Evolutionary conservation across 2,888 invertebrate species (phyloP).

Genomic region (Tethea ocularis): DNA sequence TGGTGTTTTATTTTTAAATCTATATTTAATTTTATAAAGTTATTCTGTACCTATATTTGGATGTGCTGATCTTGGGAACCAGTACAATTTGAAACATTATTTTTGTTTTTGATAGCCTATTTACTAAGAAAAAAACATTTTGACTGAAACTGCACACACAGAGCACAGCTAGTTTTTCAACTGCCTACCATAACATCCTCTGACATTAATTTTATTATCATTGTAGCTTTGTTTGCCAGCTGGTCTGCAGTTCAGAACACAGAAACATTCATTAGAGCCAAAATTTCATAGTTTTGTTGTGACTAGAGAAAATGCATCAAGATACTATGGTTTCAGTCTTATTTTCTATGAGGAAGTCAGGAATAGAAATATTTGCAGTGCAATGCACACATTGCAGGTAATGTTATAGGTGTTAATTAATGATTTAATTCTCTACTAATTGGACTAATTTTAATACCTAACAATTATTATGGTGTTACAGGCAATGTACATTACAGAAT

Average conservation of each 20-base stretch:
- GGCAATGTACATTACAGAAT: constrained; percentile 95
- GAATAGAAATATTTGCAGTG: constrained; percentile 95
- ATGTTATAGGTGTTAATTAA: constrained; percentile 18
- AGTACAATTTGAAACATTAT: no score
- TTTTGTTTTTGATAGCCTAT: no score
- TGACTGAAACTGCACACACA: no score
- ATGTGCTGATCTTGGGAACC: no score
- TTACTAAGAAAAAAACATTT: no score
- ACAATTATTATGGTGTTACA: constrained; percentile 57
- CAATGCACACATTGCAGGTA: constrained; percentile 97
- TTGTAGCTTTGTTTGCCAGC: constrained; percentile 96
- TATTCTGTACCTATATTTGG: background rate
- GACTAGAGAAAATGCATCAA: constrained; percentile 97
- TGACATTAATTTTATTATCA: constrained; percentile 12
- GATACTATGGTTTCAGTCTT: constrained; percentile 96
- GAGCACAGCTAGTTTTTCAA: no score
- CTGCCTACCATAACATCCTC: background rate
- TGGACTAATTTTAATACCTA: background rate
- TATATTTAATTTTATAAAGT: background rate
- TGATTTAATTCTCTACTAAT: background rate
- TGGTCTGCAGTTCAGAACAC: constrained; percentile 97
- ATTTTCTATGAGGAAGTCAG: constrained; percentile 98
- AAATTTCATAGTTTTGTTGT: constrained; percentile 98
- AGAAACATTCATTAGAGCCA: constrained; percentile 94
- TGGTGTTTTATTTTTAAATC: constrained; percentile 59